Evolutionary conservation across 1,140 invertebrate genomes (phyloP).

Genomic region (Paracyclopina nana): DNA sequence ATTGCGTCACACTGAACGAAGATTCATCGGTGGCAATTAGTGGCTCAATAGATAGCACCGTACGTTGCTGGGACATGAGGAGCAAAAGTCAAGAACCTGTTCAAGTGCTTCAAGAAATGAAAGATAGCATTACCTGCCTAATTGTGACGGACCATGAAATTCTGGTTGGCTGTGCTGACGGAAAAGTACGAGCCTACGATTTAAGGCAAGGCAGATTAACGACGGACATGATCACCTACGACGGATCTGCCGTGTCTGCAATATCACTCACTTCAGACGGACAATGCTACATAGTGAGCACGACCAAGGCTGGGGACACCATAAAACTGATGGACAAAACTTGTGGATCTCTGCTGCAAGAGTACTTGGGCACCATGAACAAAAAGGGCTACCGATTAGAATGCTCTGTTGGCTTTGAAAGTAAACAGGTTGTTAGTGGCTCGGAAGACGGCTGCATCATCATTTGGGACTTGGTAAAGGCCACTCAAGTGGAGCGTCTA

Average conservation of each 20-base stretch:
- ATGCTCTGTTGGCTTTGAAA: slow-evolving; percentile 54
- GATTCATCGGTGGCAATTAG: slow-evolving; percentile 73
- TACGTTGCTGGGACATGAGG: slow-evolving; percentile 70
- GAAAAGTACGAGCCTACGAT: slow-evolving; percentile 68
- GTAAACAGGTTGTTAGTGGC: slow-evolving; percentile 64
- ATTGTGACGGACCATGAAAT: slow-evolving; percentile 74
- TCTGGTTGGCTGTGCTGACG: slow-evolving; percentile 70
- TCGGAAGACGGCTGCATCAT: slow-evolving; percentile 63
- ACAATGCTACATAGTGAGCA: slow-evolving; percentile 64
- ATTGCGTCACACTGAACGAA: slow-evolving; percentile 78
- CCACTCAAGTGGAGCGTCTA: too few species aligned
- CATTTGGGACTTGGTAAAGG: slow-evolving; percentile 67
- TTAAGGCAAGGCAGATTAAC: slow-evolving; percentile 58
- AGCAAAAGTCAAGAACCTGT: slow-evolving; percentile 49
- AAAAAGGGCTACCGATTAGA: slow-evolving; percentile 36
- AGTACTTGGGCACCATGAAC: slow-evolving; percentile 25
- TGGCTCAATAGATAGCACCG: slow-evolving; percentile 72
- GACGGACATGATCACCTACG: slow-evolving; percentile 63
- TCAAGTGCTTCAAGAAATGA: slow-evolving; percentile 33
- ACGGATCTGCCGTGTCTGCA: slow-evolving; percentile 40
- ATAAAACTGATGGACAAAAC: slow-evolving; percentile 73
- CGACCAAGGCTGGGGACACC: slow-evolving; percentile 47
- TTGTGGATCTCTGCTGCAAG: slow-evolving; percentile 54
- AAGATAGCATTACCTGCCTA: slow-evolving; percentile 66
- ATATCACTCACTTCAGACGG: slow-evolving; percentile 36